Evolutionary conservation across 2,797 vertebrate genomes (phyloP).

Genomic region (Rhadinocentrus ornatus): DNA sequence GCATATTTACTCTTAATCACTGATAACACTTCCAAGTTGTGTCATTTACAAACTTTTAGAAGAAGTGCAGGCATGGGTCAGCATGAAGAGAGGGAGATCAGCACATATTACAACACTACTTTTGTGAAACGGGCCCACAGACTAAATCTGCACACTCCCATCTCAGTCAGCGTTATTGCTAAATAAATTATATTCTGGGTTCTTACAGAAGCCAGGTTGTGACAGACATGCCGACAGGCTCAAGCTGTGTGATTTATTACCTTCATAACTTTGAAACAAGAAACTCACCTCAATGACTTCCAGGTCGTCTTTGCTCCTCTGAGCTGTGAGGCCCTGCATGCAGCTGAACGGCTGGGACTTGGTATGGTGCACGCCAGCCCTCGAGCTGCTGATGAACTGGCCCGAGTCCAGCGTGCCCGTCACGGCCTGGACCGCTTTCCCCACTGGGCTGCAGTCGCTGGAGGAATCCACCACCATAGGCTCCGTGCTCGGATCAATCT

Average conservation of each 20-base stretch:
- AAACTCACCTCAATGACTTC: constrained; percentile 83
- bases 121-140: background rate
- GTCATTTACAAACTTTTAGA: background rate
- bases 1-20: too few species aligned
- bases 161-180: background rate
- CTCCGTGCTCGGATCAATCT: constrained; percentile 91
- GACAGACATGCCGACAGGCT: constrained; percentile 1
- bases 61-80: too few species aligned
- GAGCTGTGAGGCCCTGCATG: constrained; percentile 84
- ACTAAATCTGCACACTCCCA: background rate
- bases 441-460: constrained; percentile 82
- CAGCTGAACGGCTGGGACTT: constrained; percentile 85
- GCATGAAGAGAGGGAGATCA: background rate
- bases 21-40: background rate
- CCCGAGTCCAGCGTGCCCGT: constrained; percentile 68
- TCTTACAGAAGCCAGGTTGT: background rate
- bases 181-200: background rate
- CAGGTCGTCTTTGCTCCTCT: constrained; percentile 82
- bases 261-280: background rate
- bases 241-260: constrained; percentile 5
- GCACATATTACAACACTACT: background rate
- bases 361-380: constrained; percentile 56
- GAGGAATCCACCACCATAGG: constrained; percentile 90
- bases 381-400: constrained; percentile 84
- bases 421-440: constrained; percentile 73